Evolutionary conservation across 2,113 vertebrate species (phyloP), one percentile per base, ranked within the genome.

Genomic region (Cephalopterus ornatus): DNA sequence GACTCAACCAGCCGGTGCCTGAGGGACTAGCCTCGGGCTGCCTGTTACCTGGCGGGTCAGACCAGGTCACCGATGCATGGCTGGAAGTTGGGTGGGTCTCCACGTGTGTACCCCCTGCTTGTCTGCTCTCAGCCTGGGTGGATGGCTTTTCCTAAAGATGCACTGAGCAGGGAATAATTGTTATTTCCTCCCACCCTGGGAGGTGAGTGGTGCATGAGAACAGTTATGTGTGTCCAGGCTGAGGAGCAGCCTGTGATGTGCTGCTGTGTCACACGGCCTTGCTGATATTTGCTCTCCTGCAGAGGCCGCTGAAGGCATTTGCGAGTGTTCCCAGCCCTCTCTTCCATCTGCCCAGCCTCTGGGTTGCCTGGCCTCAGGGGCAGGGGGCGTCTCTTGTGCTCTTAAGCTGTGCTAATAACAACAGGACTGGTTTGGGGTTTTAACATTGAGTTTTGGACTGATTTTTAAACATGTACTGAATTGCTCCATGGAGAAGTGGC

Each of bases 21-120:
- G 0, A 12, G 61, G 26, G 30, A 5, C 37, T 2, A 2, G 5
- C 23, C 14, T 39, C 3, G 0, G 47, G 20, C 62, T 50, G 32
- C 39, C 3, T 12, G 0, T 61, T 11, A 53, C 4, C 1, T n/a
- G 44, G 9, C 21, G 53, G 65, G 17, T 47, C 42, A 49, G 68
- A 44, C 2, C 19, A 39, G 35, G 44, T 41, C 81, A 28, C 32
- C 1, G 2, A 0, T 10, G 26, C 5, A 0, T 3, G 5, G 27
- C 84, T 95, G 52, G 44, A 59, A 55, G 24, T 12, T 13, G 0
- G 0, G 12, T 50, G 6, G 4, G 32, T 68, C 44, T 76, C 41
- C 8, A 3, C 0, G 0, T 11, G 21, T 1, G 0, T 33, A 15
- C 32, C 30, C 39, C 9, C 2, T 5, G 21, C 11, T 33, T 5